These are phyloP conservation scores for Elaeidobius kamerunicus DNA, from an alignment of 2,888 invertebrate genomes.

Conservation along the genomic window DNA sequence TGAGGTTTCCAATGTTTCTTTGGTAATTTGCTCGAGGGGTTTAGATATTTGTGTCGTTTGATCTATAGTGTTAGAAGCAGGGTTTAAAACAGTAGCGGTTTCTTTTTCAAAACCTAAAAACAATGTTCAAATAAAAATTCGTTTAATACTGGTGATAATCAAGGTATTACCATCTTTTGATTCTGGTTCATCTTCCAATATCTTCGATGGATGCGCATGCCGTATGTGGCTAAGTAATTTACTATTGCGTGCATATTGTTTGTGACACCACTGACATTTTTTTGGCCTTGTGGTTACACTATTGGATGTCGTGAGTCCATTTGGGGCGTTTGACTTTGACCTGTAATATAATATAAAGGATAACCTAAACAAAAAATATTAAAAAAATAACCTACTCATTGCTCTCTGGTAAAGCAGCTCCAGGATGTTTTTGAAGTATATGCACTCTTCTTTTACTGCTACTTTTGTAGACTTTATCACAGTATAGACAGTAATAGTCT, in stretches of 20 bases:
- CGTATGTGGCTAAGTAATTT: conserved; percentile 69
- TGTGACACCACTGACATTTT: conserved; percentile 76
- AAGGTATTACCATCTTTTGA: conserved; percentile 18
- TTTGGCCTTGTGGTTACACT: conserved; percentile 69
- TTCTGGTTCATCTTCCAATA: conserved; percentile 34
- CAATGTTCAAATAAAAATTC: neutral
- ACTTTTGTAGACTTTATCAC: conserved; percentile 78
- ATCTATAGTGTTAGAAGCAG: neutral
- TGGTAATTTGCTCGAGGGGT: neutral
- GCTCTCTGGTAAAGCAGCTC: conserved; percentile 61
- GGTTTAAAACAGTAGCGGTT: neutral
- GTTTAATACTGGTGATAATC: too few relatives aligned
- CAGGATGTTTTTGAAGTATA: conserved; percentile 80
- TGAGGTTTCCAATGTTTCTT: neutral
- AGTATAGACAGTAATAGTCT: conserved; percentile 82
- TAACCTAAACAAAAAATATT: neutral
- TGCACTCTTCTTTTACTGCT: conserved; percentile 82
- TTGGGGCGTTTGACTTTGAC: conserved; percentile 26
- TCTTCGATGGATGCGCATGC: conserved; percentile 56
- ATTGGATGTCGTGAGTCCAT: conserved; percentile 53
- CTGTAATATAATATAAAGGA: conserved; percentile 1
- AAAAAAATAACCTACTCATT: conserved; percentile 41
- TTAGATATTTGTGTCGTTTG: neutral
- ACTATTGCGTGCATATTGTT: conserved; percentile 81
- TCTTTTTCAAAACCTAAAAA: conserved; percentile 7